Conservation (phyloP, 2,113 vertebrate species). For the Vidua macroura region DNA sequence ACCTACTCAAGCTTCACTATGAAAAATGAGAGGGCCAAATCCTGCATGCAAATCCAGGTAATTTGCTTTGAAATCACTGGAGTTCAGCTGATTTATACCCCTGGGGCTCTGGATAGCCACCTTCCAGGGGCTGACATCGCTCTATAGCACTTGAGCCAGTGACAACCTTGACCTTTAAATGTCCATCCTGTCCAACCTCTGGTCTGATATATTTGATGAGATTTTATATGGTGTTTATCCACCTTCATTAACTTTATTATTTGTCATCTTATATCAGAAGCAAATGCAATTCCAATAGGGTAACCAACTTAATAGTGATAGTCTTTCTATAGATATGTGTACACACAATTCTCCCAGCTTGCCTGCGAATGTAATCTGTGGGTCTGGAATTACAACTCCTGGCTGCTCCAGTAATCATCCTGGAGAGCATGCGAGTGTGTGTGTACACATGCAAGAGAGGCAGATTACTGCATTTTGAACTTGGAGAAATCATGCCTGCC, state of each 20-base stretch:
- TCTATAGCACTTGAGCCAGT: not conserved
- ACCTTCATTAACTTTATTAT: conserved; percentile 69
- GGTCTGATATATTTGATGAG: conserved; percentile 38
- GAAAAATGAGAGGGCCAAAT: conserved; percentile 17
- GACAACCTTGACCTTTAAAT: not conserved
- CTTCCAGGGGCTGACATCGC: not conserved
- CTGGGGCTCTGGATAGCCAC: fast-evolving
- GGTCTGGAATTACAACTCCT: conserved; percentile 68
- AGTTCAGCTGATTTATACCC: not conserved
- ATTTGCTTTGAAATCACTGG: not conserved
- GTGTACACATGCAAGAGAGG: fast-evolving
- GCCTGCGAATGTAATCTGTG: conserved; percentile 56
- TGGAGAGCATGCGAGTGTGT: not conserved
- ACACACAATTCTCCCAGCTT: conserved; percentile 55
- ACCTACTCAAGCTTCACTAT: not conserved
- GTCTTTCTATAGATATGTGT: conserved; percentile 60
- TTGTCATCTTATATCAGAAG: conserved; percentile 72
- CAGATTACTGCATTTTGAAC: not conserved
- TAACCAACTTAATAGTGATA: conserved; percentile 63
- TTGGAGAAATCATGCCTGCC: conserved; percentile 8
- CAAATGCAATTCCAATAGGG: conserved; percentile 71
- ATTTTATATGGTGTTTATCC: conserved; percentile 65
- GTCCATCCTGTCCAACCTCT: not conserved
- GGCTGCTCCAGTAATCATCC: conserved; percentile 46
- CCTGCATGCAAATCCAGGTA: not conserved